These are phyloP conservation scores for Spea hammondii DNA, from an alignment of 2,797 vertebrate genomes.

Conservation along the genomic window DNA sequence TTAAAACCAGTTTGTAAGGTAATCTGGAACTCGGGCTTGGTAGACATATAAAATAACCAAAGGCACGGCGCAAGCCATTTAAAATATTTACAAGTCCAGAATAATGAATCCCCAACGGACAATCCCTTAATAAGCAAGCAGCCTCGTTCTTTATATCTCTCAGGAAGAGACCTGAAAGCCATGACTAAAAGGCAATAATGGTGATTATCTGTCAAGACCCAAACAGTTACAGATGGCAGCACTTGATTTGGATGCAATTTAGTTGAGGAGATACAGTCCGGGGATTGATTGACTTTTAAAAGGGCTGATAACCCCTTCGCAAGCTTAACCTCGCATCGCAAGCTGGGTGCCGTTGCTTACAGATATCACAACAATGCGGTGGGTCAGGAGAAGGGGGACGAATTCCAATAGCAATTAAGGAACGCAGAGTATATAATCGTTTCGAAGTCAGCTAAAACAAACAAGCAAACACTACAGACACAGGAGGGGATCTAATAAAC, in stretches of 20 bases:
- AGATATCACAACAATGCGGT: neutral
- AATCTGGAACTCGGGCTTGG: too few species aligned
- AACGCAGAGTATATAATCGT: neutral
- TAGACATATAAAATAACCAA: too few species aligned
- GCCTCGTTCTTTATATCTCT: too few species aligned
- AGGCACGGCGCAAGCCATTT: too few species aligned
- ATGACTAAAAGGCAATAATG: neutral
- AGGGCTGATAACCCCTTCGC: neutral
- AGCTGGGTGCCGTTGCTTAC: neutral
- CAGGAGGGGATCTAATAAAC: neutral
- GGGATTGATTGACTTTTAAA: neutral
- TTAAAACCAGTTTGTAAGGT: too few species aligned
- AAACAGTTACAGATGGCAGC: constrained; percentile 11
- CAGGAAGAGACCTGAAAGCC: neutral
- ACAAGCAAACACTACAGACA: neutral
- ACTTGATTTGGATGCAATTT: neutral
- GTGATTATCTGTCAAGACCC: neutral
- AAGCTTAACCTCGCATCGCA: neutral
- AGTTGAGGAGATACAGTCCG: neutral
- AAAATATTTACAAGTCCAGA: too few species aligned
- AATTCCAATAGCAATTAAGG: too few species aligned
- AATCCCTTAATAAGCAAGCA: too few species aligned
- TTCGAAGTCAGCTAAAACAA: neutral
- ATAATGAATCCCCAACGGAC: too few species aligned
- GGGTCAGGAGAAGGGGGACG: too few species aligned